A percentile compares a stretch with the other conserved stretches of the same genome.
These are phyloP conservation scores for Mamestra configurata DNA, from an alignment of 1,140 invertebrate genomes.

Conservation along the genomic window DNA sequence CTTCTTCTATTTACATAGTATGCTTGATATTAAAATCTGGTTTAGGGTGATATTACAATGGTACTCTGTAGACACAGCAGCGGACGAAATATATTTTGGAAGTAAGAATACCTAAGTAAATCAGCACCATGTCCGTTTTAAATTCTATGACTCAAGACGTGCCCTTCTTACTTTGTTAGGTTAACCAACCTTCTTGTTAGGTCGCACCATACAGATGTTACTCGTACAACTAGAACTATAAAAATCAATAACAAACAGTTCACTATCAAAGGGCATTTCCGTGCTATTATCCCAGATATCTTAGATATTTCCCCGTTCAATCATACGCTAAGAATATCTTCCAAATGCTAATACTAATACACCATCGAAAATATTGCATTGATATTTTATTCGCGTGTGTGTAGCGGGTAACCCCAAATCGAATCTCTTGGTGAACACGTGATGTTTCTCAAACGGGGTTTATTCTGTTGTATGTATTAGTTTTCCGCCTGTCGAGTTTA, in stretches of 20 bases:
- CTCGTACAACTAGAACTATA: conserved; percentile 26
- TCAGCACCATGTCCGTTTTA: neutral
- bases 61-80: neutral
- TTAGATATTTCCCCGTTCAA: conserved; percentile 25
- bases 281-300: conserved; percentile 13
- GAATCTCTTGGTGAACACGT: neutral
- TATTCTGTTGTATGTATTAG: neutral
- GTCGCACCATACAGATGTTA: conserved; percentile 14
- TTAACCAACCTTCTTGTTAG: conserved; percentile 39
- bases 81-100: neutral
- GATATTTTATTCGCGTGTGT: neutral
- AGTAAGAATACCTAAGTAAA: neutral
- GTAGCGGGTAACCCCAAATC: conserved; percentile 16
- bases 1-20: neutral
- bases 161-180: conserved; percentile 12
- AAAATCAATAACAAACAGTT: conserved; percentile 19
- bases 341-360: neutral
- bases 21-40: neutral
- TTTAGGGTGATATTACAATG: neutral
- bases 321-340: conserved; percentile 9
- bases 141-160: conserved; percentile 7
- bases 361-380: neutral
- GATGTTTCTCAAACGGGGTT: neutral
- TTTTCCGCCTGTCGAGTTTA: neutral
- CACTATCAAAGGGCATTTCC: conserved; percentile 17